A percentile compares a stretch with the other conserved stretches of the same genome.
Conservation (phyloP, 2,888 invertebrate species). For the Euzophera pinguis region DNA sequence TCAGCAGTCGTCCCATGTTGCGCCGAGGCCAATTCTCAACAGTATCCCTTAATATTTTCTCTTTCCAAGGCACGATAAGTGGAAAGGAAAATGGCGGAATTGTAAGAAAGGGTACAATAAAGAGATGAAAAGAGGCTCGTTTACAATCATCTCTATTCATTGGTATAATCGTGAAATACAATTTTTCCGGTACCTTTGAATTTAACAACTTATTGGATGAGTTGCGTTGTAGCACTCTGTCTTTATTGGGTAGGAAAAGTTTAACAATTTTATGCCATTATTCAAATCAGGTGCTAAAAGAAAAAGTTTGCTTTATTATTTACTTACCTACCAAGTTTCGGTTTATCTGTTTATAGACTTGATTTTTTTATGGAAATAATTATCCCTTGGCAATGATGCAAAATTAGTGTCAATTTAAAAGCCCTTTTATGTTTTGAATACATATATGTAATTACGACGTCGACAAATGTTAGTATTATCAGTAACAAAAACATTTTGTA, state of each 20-base stretch:
- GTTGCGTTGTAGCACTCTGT: constrained; percentile 14
- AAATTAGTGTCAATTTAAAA: too few species aligned
- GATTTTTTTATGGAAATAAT: too few species aligned
- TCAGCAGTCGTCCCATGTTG: constrained; percentile 30
- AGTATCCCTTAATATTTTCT: constrained; percentile 38
- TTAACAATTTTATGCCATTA: constrained; percentile 4
- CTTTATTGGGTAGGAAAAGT: constrained; percentile 15
- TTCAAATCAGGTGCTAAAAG: constrained; percentile 4
- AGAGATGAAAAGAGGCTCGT: constrained; percentile 42
- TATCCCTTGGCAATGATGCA: too few species aligned
- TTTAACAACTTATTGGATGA: constrained; percentile 16
- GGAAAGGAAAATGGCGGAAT: constrained; percentile 39
- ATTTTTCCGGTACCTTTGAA: constrained; percentile 22
- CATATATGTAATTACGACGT: too few species aligned
- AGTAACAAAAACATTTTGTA: too few species aligned
- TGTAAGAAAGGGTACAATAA: constrained; percentile 48
- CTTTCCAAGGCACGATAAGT: constrained; percentile 41
- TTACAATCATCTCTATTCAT: constrained; percentile 55
- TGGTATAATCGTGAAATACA: constrained; percentile 35
- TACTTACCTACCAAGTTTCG: not conserved
- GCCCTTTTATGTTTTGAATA: too few species aligned
- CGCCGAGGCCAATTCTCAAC: constrained; percentile 26
- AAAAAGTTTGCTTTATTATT: constrained; percentile 5
- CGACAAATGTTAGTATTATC: too few species aligned
- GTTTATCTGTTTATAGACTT: not conserved